Percentiles rank a stretch among this genome's conserved stretches.
phyloP scores from a whole-genome alignment of 2,797 vertebrate genomes.

The Pseudocheirus occidentalis region DNA sequence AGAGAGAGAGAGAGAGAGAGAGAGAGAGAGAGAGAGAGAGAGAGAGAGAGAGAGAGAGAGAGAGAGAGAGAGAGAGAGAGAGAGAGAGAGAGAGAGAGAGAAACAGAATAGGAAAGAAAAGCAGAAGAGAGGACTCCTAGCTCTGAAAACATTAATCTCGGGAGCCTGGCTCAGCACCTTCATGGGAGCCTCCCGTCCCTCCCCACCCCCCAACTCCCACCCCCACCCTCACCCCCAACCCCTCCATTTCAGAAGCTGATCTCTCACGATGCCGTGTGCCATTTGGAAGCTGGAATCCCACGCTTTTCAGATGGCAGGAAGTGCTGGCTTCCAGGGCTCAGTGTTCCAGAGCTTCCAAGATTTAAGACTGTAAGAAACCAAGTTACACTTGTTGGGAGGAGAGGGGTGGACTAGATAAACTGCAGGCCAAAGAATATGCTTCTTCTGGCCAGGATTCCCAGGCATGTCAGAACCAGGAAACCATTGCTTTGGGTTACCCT shows the following conservation, averaged over 20 bases:
- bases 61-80: not conserved
- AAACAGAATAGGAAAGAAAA: not conserved
- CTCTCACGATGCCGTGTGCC: conserved; percentile 32
- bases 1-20: not conserved
- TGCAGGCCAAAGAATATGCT: not conserved
- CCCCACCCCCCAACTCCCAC: not conserved
- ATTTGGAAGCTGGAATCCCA: conserved; percentile 54
- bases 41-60: no score
- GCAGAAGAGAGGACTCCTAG: not conserved
- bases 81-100: not conserved
- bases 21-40: not conserved
- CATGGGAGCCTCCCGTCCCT: not conserved
- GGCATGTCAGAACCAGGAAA: not conserved
- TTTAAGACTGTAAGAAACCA: conserved; percentile 30
- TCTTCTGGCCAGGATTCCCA: not conserved
- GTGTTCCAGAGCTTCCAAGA: conserved; percentile 50
- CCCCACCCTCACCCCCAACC: not conserved
- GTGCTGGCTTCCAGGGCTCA: conserved; percentile 17
- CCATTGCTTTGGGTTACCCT: not conserved
- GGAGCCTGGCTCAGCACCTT: not conserved
- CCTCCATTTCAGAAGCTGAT: conserved; percentile 6
- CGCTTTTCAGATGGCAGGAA: conserved; percentile 36
- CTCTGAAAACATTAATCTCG: not conserved
- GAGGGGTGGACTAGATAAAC: not conserved
- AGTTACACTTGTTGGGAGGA: not conserved